Evolutionary conservation across 2,113 vertebrate species (phyloP).

Genomic region (Triplophysa tibetana): DNA sequence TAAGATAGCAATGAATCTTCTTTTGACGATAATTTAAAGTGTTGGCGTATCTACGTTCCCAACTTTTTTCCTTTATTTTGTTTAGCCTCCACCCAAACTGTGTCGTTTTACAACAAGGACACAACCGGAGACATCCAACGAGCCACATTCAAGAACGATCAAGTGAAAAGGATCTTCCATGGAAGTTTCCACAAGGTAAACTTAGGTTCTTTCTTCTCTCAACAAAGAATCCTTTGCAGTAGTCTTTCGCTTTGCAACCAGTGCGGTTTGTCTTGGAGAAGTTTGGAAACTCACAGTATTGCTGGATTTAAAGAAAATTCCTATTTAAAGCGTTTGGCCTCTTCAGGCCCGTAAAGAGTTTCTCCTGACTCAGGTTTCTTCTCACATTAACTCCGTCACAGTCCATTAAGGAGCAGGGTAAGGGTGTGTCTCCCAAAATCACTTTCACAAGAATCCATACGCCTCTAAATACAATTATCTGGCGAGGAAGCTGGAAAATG

Average conservation of each 20-base stretch:
- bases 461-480: conserved; percentile 63
- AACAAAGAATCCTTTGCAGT: conserved; percentile 10
- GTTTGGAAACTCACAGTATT: too few relatives aligned
- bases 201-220: neutral
- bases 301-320: too few relatives aligned
- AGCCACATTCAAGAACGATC: conserved; percentile 82
- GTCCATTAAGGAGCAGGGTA: conserved; percentile 13
- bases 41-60: too few relatives aligned
- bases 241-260: conserved; percentile 40
- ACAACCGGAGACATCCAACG: conserved; percentile 85
- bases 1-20: too few relatives aligned
- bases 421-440: conserved; percentile 1
- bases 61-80: neutral
- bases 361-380: too few relatives aligned
- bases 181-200: conserved; percentile 99
- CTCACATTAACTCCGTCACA: neutral
- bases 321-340: too few relatives aligned
- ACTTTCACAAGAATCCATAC: conserved; percentile 51
- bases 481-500: conserved; percentile 57
- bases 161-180: conserved; percentile 90
- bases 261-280: neutral
- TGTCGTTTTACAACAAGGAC: conserved; percentile 96
- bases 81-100: conserved; percentile 84
- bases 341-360: too few relatives aligned
- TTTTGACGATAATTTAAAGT: too few relatives aligned